phyloP scores from a whole-genome alignment of 2,888 invertebrate genomes.

The Dynastes hyllus region DNA sequence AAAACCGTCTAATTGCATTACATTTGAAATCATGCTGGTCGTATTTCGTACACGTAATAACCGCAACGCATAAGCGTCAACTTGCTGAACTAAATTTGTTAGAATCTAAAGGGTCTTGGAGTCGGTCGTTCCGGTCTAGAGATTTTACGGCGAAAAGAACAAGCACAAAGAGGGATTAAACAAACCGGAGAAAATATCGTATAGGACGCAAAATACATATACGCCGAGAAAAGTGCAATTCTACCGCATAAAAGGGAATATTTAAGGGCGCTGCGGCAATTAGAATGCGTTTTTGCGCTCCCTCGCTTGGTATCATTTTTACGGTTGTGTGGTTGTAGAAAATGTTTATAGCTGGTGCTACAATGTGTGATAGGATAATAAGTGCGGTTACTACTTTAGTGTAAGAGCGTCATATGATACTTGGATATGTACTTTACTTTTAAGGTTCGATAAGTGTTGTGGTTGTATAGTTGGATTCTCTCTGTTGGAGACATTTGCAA shows the following conservation, averaged over 20 bases:
- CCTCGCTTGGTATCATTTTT: conserved; percentile 3
- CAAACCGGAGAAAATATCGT: not conserved
- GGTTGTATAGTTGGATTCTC: no score
- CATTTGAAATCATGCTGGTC: not conserved
- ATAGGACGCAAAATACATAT: conserved; percentile 1
- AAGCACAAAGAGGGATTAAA: not conserved
- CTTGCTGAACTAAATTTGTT: conserved; percentile 13
- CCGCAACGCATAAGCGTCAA: not conserved
- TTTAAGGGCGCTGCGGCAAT: conserved; percentile 22
- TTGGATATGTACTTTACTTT: no score
- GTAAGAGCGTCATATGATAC: no score
- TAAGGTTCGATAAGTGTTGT: no score
- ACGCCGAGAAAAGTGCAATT: conserved; percentile 11
- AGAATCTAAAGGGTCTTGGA: not conserved
- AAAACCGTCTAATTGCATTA: conserved; percentile 8
- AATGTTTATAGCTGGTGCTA: not conserved
- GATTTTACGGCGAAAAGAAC: conserved; percentile 28
- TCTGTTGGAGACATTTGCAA: no score
- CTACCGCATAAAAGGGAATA: conserved; percentile 13
- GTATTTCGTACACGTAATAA: conserved; percentile 12
- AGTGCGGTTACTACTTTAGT: no score
- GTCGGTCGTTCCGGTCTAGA: conserved; percentile 1
- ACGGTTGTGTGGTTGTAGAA: no score
- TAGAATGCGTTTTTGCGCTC: conserved; percentile 20
- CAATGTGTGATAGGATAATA: no score